Base-by-base conservation (phyloP, 2,113 vertebrate species). In the Poecile atricapillus region DNA sequence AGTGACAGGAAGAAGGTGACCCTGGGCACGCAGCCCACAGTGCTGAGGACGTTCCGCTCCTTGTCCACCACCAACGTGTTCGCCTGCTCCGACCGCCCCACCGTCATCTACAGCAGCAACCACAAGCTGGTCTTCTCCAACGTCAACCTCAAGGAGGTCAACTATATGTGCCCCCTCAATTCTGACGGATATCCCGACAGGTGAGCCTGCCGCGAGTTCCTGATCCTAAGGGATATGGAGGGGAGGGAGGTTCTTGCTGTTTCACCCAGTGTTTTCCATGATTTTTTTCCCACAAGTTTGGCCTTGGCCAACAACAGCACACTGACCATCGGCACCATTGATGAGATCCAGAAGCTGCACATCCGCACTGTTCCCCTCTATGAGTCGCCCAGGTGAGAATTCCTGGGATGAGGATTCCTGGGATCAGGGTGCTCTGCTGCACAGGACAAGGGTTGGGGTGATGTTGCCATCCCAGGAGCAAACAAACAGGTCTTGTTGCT, bases 141-240 rank as follows among this genome's bases (percentile, higher is more conserved):
- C 0, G 99, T 99, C 97, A 99, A 99, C 98, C 99, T 99, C 88
- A 99, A 99, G 96, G 99, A 99, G 92, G 99, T 99, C 97, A 99
- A 99, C 97, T 99, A 99, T 94, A 99, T 99, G 99, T 99, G 99
- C 94, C 99, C 99, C 5, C 99, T 99, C 94, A 99, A 99, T 98
- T 99, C 99, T 0, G 99, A 99, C 41, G 99, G 99, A 0, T 99
- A 99, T 58, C 99, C 99, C 0, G 99, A 99, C 98, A 99, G 99
- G 99, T 99, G 70, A 94, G 98, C 16, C 23, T 1, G 2, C 64
- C 83, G 13, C 3, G 1, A 16, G 2, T 27, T 15, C 46, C 53
- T 23, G 25, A 33, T 53, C 73, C 46, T 2, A 3, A 37, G 30
- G 64, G 16, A 9, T 17, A 1, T 17, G 63, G 41, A 60, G 22